These are phyloP conservation scores for Acyrthosiphon pisum DNA, from an alignment of 1,140 invertebrate genomes.

Conservation along the genomic window DNA sequence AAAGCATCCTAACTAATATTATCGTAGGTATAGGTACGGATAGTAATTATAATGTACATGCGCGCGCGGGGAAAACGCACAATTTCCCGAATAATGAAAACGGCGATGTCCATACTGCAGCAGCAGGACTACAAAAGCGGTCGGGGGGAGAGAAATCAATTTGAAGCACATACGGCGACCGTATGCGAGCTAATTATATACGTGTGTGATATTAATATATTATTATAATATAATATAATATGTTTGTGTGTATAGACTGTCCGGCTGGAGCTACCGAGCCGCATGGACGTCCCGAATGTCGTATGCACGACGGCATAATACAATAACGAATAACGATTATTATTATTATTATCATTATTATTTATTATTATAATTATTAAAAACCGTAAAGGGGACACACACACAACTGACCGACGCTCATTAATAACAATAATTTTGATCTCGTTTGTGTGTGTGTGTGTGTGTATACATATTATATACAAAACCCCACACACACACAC, in stretches of 20 bases:
- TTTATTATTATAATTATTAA: constrained; percentile 7
- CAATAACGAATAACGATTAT: not conserved
- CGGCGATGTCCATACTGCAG: not conserved
- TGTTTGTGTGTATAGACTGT: not conserved
- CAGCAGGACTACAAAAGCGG: not conserved
- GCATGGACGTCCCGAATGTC: constrained; percentile 9
- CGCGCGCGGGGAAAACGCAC: not conserved
- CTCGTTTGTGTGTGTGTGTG: not conserved
- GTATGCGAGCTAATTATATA: constrained; percentile 37
- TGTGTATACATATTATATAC: not conserved
- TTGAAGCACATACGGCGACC: constrained; percentile 51
- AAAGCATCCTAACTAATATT: not conserved
- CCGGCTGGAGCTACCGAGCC: constrained; percentile 35
- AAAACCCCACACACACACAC: not conserved
- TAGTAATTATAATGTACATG: not conserved
- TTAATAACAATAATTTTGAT: constrained; percentile 44
- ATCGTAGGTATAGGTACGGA: not conserved
- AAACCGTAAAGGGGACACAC: not conserved
- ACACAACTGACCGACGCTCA: constrained; percentile 31
- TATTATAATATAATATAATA: not conserved
- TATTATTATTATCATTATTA: constrained; percentile 14
- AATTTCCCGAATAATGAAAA: constrained; percentile 1
- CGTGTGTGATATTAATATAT: not conserved
- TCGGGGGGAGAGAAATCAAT: not conserved
- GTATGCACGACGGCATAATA: not conserved